These are phyloP conservation scores for Opisthograptis luteolata DNA, from an alignment of 2,888 invertebrate species.

Conservation along the genomic window DNA sequence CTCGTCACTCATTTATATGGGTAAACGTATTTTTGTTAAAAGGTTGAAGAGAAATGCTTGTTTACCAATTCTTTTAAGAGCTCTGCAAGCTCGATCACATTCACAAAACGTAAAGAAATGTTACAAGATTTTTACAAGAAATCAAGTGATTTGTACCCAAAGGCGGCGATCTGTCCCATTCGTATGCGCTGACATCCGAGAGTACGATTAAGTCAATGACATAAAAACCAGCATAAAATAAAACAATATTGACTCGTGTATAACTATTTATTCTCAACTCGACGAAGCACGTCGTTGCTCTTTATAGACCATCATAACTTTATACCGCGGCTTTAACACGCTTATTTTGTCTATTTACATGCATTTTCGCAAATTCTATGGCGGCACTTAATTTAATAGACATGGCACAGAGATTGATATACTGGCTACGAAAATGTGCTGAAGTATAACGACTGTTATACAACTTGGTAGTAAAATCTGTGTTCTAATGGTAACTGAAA, in stretches of 20 bases:
- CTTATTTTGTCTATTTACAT: conserved; percentile 30
- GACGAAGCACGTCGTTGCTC: conserved; percentile 23
- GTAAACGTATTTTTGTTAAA: not conserved
- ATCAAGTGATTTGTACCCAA: conserved; percentile 16
- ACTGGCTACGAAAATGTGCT: conserved; percentile 10
- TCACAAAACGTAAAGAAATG: conserved; percentile 5
- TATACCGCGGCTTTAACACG: conserved; percentile 29
- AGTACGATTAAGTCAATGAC: conserved; percentile 47
- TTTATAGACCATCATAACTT: conserved; percentile 29
- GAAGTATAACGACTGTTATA: not conserved
- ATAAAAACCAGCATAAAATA: conserved; percentile 57
- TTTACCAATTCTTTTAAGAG: conserved; percentile 15
- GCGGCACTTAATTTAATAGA: conserved; percentile 25
- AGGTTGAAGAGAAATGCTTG: not conserved
- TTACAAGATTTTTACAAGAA: conserved; percentile 4
- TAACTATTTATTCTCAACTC: conserved; percentile 42
- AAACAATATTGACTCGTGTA: conserved; percentile 50
- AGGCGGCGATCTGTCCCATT: conserved; percentile 38
- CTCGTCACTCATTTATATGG: too few relatives aligned
- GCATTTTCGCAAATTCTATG: conserved; percentile 26
- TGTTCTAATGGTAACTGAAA: not conserved
- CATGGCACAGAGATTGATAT: conserved; percentile 15
- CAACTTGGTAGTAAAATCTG: conserved; percentile 4
- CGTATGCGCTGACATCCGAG: conserved; percentile 45
- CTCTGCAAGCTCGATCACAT: not conserved